Conservation (phyloP, 1,140 invertebrate genomes). For the Pseudomyrmex sp. region DNA sequence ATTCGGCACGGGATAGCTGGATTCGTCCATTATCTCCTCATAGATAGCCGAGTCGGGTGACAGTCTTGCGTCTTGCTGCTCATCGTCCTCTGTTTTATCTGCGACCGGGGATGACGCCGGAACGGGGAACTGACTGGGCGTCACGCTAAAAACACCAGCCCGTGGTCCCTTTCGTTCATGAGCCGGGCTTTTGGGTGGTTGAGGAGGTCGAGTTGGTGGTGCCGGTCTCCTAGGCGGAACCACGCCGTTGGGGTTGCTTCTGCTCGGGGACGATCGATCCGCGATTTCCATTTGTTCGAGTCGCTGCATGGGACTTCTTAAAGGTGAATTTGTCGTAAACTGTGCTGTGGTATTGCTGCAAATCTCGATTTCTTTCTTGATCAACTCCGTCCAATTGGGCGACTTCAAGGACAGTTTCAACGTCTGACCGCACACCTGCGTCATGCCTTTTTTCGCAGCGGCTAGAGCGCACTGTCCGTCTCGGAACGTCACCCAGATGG, state of each 20-base stretch:
- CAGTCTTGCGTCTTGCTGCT: conserved; percentile 67
- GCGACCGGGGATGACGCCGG: not conserved
- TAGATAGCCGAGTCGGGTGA: conserved; percentile 85
- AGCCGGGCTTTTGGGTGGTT: conserved; percentile 81
- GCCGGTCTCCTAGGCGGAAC: conserved; percentile 79
- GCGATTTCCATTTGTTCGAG: conserved; percentile 83
- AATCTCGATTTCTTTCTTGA: conserved; percentile 92
- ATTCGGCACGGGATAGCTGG: conserved; percentile 80
- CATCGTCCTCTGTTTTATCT: conserved; percentile 1
- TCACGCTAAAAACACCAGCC: conserved; percentile 80
- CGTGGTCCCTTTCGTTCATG: conserved; percentile 76
- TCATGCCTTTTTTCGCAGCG: conserved; percentile 87
- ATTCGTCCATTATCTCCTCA: conserved; percentile 86
- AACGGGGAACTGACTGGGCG: conserved; percentile 65
- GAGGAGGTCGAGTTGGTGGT: conserved; percentile 87
- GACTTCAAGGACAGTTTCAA: conserved; percentile 93
- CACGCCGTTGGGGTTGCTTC: conserved; percentile 73
- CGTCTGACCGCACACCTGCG: conserved; percentile 89
- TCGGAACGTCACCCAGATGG: conserved; percentile 95
- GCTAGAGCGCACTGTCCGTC: conserved; percentile 93
- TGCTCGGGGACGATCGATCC: conserved; percentile 71
- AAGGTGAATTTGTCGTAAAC: conserved; percentile 84
- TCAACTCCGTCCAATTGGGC: conserved; percentile 92
- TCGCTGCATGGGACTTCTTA: conserved; percentile 66
- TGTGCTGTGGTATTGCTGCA: conserved; percentile 94